Percentiles rank a stretch among this genome's conserved stretches.
These are phyloP conservation scores for Delichon dasypus DNA, from an alignment of 2,797 vertebrate genomes.

Conservation along the genomic window DNA sequence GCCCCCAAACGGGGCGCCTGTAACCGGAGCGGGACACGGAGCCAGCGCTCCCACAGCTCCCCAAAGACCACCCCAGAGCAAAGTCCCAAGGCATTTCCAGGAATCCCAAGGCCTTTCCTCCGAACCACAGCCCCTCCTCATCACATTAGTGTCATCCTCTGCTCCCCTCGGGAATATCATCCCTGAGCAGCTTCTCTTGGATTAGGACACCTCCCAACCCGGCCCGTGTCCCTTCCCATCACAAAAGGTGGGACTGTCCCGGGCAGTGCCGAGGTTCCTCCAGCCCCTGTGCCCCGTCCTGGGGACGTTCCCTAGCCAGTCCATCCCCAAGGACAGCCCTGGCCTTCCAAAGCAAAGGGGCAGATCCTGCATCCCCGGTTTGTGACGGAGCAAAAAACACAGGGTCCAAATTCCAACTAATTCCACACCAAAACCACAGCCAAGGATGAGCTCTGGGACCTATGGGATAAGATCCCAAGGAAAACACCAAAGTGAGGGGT, in stretches of 20 bases:
- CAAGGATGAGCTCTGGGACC: background rate
- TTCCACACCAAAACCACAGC: background rate
- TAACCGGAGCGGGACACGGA: background rate
- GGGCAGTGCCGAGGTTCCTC: background rate
- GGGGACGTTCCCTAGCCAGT: background rate
- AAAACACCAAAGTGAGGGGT: background rate
- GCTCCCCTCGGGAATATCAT: background rate
- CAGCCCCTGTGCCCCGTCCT: background rate
- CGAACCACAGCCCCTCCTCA: background rate
- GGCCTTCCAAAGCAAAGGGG: background rate
- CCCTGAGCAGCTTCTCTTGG: background rate
- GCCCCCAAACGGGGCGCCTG: constrained; percentile 33
- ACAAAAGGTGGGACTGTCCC: background rate
- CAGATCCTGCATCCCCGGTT: rapidly evolving
- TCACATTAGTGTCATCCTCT: background rate
- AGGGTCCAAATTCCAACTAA: background rate
- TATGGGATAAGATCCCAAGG: background rate
- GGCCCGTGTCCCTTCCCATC: background rate
- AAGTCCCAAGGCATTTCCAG: background rate
- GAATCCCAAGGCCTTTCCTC: background rate
- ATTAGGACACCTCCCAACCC: background rate
- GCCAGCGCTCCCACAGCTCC: background rate
- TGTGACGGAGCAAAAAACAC: rapidly evolving
- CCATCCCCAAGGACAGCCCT: background rate
- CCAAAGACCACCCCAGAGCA: constrained; percentile 36